These are phyloP conservation scores for Coilia nasus DNA, from an alignment of 2,797 vertebrate genomes.

Conservation along the genomic window DNA sequence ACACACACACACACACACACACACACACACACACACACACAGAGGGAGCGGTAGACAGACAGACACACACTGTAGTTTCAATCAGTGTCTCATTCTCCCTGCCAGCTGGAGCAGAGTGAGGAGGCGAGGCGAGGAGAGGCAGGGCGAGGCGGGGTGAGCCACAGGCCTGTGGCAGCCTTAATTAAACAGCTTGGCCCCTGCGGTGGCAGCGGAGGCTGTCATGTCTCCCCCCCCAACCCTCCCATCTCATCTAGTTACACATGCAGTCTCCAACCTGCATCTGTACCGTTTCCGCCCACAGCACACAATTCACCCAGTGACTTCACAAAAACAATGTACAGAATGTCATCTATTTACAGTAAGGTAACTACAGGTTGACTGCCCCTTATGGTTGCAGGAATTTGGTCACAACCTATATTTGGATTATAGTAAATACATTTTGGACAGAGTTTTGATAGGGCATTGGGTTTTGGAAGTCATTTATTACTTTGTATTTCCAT, in stretches of 20 bases:
- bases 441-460: too few relatives aligned
- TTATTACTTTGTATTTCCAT: too few relatives aligned
- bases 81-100: not conserved
- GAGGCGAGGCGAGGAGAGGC: too few relatives aligned
- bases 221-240: slow-evolving; percentile 5
- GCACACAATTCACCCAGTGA: too few relatives aligned
- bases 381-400: too few relatives aligned
- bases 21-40: not conserved
- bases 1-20: not conserved
- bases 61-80: not conserved
- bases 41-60: not conserved
- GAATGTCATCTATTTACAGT: too few relatives aligned
- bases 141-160: slow-evolving; percentile 7
- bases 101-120: slow-evolving; percentile 39
- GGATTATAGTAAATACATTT: too few relatives aligned
- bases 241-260: slow-evolving; percentile 13
- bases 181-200: slow-evolving; percentile 64
- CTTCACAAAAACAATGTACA: too few relatives aligned
- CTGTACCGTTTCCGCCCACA: not conserved
- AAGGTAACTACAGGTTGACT: too few relatives aligned
- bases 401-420: too few relatives aligned
- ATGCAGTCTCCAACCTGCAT: slow-evolving; percentile 10
- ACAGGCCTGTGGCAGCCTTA: slow-evolving; percentile 50
- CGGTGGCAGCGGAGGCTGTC: slow-evolving; percentile 40
- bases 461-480: too few relatives aligned